Percentiles rank a stretch among this genome's conserved stretches.
These are phyloP conservation scores for Microtus oregoni DNA, from an alignment of 2,113 vertebrate genomes.

Conservation along the genomic window DNA sequence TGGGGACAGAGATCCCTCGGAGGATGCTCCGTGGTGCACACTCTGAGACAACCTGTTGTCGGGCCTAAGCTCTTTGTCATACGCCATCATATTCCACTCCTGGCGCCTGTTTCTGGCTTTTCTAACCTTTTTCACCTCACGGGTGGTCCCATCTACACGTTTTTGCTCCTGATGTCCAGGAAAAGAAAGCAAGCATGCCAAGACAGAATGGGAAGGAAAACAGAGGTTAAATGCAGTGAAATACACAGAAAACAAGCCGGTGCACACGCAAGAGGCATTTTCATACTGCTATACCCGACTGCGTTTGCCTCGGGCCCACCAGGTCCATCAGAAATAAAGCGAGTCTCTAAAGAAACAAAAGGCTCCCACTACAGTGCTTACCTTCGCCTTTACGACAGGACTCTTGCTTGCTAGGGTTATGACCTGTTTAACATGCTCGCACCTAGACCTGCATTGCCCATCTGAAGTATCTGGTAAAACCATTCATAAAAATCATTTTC, in stretches of 20 bases:
- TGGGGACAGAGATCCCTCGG: conserved; percentile 97
- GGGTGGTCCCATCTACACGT: conserved; percentile 96
- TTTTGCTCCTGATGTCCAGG: conserved; percentile 94
- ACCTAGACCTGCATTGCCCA: not conserved
- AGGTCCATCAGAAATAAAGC: not conserved
- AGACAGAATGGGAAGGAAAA: conserved; percentile 86
- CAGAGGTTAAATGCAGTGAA: conserved; percentile 86
- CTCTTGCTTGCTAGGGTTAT: not conserved
- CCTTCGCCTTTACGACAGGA: not conserved
- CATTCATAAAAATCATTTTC: not conserved
- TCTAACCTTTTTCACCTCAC: conserved; percentile 99
- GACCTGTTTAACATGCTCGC: not conserved
- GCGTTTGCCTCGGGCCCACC: not conserved
- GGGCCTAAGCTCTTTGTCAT: conserved; percentile 99
- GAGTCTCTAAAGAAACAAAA: not conserved
- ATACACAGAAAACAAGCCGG: conserved; percentile 77
- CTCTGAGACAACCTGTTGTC: conserved; percentile 96
- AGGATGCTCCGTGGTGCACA: conserved; percentile 94
- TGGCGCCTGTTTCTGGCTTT: conserved; percentile 99
- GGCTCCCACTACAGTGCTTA: not conserved
- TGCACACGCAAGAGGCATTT: conserved; percentile 68
- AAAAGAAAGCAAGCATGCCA: conserved; percentile 85
- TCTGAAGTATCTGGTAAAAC: not conserved
- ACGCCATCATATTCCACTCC: conserved; percentile 99
- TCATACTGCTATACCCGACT: not conserved